Evolutionary conservation across 2,113 vertebrate genomes (phyloP).

Genomic region (Oryctolagus cuniculus): mOryCun1.1 NC_091438.1:160742501-160743000

Average conservation of each 20-base stretch:
- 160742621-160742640: slow-evolving; percentile 64
- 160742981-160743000: no score
- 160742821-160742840: slow-evolving; percentile 28
- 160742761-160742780: slow-evolving; percentile 58
- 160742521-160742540: not conserved
- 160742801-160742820: slow-evolving; percentile 14
- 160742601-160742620: slow-evolving; percentile 74
- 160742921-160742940: no score
- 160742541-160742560: not conserved
- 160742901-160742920: no score
- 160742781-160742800: slow-evolving; percentile 47
- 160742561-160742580: slow-evolving; percentile 65
- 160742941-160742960: no score
- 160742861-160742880: not conserved
- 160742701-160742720: slow-evolving; percentile 77
- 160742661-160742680: slow-evolving; percentile 70
- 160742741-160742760: slow-evolving; percentile 44
- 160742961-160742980: no score
- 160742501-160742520: not conserved
- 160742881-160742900: no score
- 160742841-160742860: slow-evolving; percentile 24
- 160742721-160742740: slow-evolving; percentile 73
- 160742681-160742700: slow-evolving; percentile 79
- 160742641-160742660: slow-evolving; percentile 70
- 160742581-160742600: slow-evolving; percentile 76